phyloP scores from a whole-genome alignment of 2,888 invertebrate species.

The Ganaspis brasiliensis region DNA sequence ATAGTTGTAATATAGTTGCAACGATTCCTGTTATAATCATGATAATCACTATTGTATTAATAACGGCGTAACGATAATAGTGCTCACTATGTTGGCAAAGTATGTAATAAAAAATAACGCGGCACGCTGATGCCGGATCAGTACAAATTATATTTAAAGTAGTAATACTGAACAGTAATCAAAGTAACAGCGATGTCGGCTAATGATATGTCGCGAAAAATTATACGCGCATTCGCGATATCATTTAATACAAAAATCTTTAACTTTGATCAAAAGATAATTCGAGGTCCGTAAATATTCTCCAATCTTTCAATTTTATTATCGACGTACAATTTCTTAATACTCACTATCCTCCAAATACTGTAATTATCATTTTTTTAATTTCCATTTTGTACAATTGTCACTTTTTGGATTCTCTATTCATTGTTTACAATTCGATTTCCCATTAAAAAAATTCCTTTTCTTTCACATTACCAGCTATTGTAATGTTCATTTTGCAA shows the following conservation, averaged over 20 bases:
- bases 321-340: too few relatives aligned
- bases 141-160: conserved; percentile 54
- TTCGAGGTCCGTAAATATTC: too few relatives aligned
- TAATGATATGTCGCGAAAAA: conserved; percentile 69
- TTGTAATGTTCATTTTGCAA: too few relatives aligned
- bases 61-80: conserved; percentile 53
- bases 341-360: too few relatives aligned
- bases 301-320: too few relatives aligned
- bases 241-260: conserved; percentile 25
- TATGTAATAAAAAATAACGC: conserved; percentile 50
- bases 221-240: conserved; percentile 6
- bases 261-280: conserved; percentile 2
- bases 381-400: too few relatives aligned
- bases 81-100: conserved; percentile 53
- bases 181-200: conserved; percentile 58
- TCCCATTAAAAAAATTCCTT: too few relatives aligned
- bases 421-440: too few relatives aligned
- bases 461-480: too few relatives aligned
- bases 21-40: conserved; percentile 48
- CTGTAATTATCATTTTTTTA: too few relatives aligned
- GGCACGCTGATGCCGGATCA: conserved; percentile 48
- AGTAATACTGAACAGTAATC: conserved; percentile 56
- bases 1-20: conserved; percentile 37
- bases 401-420: too few relatives aligned
- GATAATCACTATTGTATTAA: conserved; percentile 56